phyloP scores from a whole-genome alignment of 2,888 invertebrate species.

The Seira musarum region DNA sequence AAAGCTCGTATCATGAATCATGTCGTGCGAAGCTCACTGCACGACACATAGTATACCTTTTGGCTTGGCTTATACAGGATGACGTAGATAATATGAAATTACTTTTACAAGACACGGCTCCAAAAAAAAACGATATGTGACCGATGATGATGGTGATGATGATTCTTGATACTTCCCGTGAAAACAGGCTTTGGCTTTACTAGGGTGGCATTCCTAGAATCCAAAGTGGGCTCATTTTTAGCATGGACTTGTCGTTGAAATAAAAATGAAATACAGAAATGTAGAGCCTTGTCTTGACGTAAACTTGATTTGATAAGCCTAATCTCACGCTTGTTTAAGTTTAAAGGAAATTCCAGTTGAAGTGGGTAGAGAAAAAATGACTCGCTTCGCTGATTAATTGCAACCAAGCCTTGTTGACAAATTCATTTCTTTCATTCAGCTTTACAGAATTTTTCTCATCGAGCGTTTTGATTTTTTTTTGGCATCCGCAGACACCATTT shows the following conservation, averaged over 20 bases:
- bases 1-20: slow-evolving; percentile 55
- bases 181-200: slow-evolving; percentile 54
- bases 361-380: neutral
- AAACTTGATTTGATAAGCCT: neutral
- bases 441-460: no score
- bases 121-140: slow-evolving; percentile 22
- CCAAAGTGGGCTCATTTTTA: neutral
- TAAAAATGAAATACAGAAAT: neutral
- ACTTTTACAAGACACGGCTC: neutral
- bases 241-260: neutral
- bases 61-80: slow-evolving; percentile 29
- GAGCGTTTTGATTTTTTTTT: neutral
- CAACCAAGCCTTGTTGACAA: no score
- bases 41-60: slow-evolving; percentile 36
- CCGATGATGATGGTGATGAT: slow-evolving; percentile 28
- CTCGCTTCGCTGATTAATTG: no score
- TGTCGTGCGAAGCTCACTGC: slow-evolving; percentile 51
- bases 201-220: neutral
- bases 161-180: slow-evolving; percentile 44
- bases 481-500: no score
- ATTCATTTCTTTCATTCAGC: no score
- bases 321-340: neutral
- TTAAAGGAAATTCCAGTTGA: neutral
- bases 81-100: slow-evolving; percentile 42
- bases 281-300: neutral